phyloP scores from a whole-genome alignment of 2,113 vertebrate species.

The Aplodontia rufa region DNA sequence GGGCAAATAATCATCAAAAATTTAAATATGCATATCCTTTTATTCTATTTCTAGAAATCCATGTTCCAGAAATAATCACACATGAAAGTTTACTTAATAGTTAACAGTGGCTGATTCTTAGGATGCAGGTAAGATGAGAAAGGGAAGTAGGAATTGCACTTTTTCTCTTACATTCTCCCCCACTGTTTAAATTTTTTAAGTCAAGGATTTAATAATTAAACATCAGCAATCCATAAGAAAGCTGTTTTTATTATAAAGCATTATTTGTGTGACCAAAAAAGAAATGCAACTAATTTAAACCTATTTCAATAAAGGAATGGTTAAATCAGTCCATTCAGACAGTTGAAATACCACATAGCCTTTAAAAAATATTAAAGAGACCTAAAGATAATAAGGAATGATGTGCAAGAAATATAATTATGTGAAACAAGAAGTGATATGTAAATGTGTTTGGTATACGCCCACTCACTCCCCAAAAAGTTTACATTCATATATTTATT shows the following conservation, averaged over 20 bases:
- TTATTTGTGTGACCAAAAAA: constrained; percentile 5
- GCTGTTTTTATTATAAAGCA: background rate
- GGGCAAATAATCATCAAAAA: background rate
- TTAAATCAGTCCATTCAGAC: background rate
- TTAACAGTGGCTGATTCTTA: background rate
- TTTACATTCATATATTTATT: background rate
- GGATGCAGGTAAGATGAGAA: background rate
- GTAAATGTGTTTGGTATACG: background rate
- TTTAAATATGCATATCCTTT: constrained; percentile 32
- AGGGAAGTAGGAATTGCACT: background rate
- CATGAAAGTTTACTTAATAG: background rate
- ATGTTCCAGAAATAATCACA: constrained; percentile 38
- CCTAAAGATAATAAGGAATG: background rate
- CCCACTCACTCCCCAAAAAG: background rate
- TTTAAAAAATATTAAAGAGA: background rate
- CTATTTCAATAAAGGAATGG: background rate
- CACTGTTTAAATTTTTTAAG: background rate
- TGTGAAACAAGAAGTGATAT: background rate
- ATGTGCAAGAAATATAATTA: background rate
- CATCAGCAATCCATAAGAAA: constrained; percentile 8
- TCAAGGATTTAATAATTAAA: constrained; percentile 33
- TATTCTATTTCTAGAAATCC: constrained; percentile 4
- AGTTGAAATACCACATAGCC: background rate
- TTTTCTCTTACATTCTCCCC: background rate
- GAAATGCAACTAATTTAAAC: background rate